These are phyloP conservation scores for Eunapius fragilis DNA, from an alignment of 37 sponge, comb jelly and placozoan genomes.

Conservation along the genomic window DNA sequence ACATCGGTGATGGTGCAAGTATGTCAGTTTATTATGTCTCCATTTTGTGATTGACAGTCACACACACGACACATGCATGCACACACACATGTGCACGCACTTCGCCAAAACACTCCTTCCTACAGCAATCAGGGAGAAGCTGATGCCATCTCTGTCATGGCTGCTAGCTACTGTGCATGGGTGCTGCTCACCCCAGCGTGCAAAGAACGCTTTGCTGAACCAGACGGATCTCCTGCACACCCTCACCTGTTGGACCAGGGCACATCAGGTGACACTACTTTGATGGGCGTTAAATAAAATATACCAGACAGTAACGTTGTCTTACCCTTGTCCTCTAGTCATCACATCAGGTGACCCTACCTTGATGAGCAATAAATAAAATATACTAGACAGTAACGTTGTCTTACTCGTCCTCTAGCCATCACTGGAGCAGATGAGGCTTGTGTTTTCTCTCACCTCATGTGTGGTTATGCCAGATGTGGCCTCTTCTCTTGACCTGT, in stretches of 20 bases:
- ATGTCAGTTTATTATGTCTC: background rate
- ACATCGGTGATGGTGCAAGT: background rate
- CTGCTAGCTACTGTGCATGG: background rate
- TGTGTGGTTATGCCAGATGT: background rate
- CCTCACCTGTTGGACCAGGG: slow-evolving; percentile 7
- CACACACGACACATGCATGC: too few species aligned
- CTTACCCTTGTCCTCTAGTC: background rate
- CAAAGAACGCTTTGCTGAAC: background rate
- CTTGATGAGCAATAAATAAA: background rate
- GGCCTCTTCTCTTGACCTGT: background rate
- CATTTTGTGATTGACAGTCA: too few species aligned
- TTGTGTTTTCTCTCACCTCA: background rate
- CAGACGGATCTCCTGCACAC: slow-evolving; percentile 24
- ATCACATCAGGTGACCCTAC: background rate
- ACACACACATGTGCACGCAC: too few species aligned
- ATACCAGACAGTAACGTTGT: background rate
- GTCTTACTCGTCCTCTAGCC: background rate
- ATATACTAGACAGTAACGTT: background rate
- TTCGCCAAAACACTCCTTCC: background rate
- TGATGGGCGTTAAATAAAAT: background rate
- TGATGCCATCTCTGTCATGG: background rate
- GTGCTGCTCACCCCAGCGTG: slow-evolving; percentile 1
- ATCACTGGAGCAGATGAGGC: background rate
- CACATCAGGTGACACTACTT: background rate
- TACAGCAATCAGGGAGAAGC: background rate